These are phyloP conservation scores for Xiphophorus birchmanni DNA, from an alignment of 2,797 vertebrate species.

Conservation along the genomic window DNA sequence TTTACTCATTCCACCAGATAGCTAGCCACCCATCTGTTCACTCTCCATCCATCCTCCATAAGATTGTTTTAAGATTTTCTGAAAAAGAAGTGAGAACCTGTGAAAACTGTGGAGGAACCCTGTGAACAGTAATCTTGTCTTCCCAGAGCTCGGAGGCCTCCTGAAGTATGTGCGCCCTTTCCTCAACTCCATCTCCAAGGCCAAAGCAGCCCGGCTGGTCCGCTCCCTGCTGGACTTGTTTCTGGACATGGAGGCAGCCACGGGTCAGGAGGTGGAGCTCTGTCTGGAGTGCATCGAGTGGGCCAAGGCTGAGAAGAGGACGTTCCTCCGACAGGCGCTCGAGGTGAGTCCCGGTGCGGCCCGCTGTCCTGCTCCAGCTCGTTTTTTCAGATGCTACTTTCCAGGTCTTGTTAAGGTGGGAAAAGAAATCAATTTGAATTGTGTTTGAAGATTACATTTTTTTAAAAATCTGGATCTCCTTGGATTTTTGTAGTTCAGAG, in stretches of 20 bases:
- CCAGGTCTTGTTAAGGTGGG: neutral
- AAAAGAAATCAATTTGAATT: no score
- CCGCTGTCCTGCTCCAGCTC: neutral
- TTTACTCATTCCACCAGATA: neutral
- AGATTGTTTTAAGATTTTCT: neutral
- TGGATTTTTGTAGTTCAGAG: no score
- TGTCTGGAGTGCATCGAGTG: conserved; percentile 98
- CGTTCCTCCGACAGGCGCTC: conserved; percentile 95
- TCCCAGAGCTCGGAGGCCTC: conserved; percentile 93
- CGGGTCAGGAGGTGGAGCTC: conserved; percentile 96
- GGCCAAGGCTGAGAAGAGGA: conserved; percentile 98
- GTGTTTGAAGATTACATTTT: no score
- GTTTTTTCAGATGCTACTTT: neutral
- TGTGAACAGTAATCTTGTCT: neutral
- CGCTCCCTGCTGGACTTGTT: conserved; percentile 95
- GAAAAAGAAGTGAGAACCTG: neutral
- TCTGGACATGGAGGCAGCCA: conserved; percentile 98
- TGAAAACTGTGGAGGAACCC: neutral
- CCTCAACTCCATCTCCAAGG: conserved; percentile 98
- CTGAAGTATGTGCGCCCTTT: conserved; percentile 97
- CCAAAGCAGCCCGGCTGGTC: conserved; percentile 95
- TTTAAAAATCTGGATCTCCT: no score
- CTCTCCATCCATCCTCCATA: neutral
- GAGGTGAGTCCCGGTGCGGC: conserved; percentile 82
- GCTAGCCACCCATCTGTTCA: no score